A percentile compares a stretch with the other conserved stretches of the same genome.
phyloP scores from a whole-genome alignment of 92 coral and sea anemone species.

The Zoanthus sociatus region DNA sequence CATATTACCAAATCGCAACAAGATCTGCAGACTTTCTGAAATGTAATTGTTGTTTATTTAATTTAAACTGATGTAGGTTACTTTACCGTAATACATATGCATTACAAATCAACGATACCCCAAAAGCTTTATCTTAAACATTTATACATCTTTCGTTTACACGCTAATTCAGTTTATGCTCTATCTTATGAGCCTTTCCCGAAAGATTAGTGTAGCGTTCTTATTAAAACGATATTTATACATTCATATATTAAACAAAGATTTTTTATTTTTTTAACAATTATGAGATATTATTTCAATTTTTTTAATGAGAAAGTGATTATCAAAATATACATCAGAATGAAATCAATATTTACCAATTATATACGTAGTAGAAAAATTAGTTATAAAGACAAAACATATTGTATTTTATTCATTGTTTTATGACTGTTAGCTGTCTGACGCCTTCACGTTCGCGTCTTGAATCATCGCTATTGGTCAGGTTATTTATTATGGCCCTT shows the following conservation, averaged over 20 bases:
- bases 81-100: too few species aligned
- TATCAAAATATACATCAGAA: not conserved
- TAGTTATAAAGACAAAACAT: not conserved
- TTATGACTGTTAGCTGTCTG: too few species aligned
- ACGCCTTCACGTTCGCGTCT: too few species aligned
- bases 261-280: not conserved
- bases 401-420: not conserved
- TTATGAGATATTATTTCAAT: not conserved
- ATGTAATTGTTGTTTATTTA: too few species aligned
- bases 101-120: too few species aligned
- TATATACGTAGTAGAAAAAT: not conserved
- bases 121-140: not conserved
- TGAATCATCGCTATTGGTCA: too few species aligned
- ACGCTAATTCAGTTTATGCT: not conserved
- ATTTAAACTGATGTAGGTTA: too few species aligned
- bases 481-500: too few species aligned
- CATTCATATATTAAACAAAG: not conserved
- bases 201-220: not conserved
- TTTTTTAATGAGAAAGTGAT: not conserved
- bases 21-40: too few species aligned
- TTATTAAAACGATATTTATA: slow-evolving; percentile 10
- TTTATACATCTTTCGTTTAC: not conserved
- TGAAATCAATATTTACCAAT: not conserved
- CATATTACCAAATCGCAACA: too few species aligned
- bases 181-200: not conserved